Base-by-base conservation (phyloP, 30 jellyfish, hydroid and myxozoan species). In the Hydractinia symbiolongicarpus region DNA sequence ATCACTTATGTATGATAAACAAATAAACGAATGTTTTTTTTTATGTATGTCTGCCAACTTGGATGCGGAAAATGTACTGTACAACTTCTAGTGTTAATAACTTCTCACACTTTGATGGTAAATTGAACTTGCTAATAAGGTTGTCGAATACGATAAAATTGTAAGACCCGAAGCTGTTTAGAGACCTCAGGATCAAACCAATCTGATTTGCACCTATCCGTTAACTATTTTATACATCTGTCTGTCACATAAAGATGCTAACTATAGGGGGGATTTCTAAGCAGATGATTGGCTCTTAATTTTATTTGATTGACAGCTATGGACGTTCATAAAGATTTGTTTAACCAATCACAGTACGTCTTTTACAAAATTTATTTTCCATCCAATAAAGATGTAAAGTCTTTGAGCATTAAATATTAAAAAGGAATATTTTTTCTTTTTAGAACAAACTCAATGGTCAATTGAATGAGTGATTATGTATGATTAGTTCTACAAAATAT, bases 281-380 rank as follows among this genome's bases (percentile, higher is more conserved):
- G 21, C 60, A 53, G 60, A 49, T 77, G 85, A 77, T 77, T 77
- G 85, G 85, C 56, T 62, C 72, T 50, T 77, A 21, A 60, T 55
- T 77, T 53, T 8, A 54, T 56, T 77, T 77, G 85, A 77, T 77
- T 77, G 85, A 77, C 85, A 77, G 73, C 73, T 77, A 50, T 61
- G 61, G 52, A 77, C 54, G 54, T 58, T 74, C 20, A 74, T 74
- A 50, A 55, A 77, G 66, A 77, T 62, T 77, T 53, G 15, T 49
- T 77, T 77, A 77, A 55, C 85, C 85, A 77, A 77, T 77, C 85
- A 77, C 66, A 77, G 44, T 51, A 64, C 44, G 74, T 64, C 74
- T 64, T 64, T 64, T 64, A n/a, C 40, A 64, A n/a, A 64, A 30
- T 0, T 30, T 30, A 30, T 30, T 30, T 19, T 30, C 85, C 72